These are phyloP conservation scores for Parotocinclus haroldoi DNA, from an alignment of 2,797 vertebrate species.

Conservation along the genomic window DNA sequence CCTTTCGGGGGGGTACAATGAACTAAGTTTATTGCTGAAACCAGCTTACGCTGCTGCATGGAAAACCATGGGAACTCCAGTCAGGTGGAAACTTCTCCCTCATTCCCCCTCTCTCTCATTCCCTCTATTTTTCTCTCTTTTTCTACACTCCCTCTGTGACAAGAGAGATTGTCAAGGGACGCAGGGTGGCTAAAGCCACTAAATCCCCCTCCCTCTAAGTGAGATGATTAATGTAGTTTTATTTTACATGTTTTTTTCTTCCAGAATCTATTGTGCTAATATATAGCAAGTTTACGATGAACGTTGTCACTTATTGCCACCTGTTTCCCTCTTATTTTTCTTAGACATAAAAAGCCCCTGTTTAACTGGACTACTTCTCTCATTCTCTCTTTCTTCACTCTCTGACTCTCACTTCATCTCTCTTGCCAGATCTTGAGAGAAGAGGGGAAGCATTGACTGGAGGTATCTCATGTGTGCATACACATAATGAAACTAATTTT, in stretches of 20 bases:
- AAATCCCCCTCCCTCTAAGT: no score
- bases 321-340: no score
- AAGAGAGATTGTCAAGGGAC: conserved; percentile 86
- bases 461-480: conserved; percentile 85
- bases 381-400: neutral
- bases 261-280: no score
- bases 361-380: no score
- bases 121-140: conserved; percentile 10
- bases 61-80: conserved; percentile 99
- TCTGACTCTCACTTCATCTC: conserved; percentile 4
- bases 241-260: no score
- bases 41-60: conserved; percentile 97
- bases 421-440: conserved; percentile 52
- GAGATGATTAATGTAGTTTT: no score
- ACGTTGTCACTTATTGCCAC: no score
- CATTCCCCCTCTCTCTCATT: conserved; percentile 52
- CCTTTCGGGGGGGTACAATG: conserved; percentile 96
- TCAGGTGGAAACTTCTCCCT: conserved; percentile 93
- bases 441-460: conserved; percentile 89
- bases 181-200: conserved; percentile 49
- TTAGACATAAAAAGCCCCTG: no score
- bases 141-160: conserved; percentile 48
- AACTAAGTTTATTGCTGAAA: conserved; percentile 99
- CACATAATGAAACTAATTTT: conserved; percentile 99
- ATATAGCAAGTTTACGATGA: no score